A percentile compares a stretch with the other conserved stretches of the same genome.
Conservation (phyloP, 2,888 invertebrate genomes). For the Diaperis boleti region DNA sequence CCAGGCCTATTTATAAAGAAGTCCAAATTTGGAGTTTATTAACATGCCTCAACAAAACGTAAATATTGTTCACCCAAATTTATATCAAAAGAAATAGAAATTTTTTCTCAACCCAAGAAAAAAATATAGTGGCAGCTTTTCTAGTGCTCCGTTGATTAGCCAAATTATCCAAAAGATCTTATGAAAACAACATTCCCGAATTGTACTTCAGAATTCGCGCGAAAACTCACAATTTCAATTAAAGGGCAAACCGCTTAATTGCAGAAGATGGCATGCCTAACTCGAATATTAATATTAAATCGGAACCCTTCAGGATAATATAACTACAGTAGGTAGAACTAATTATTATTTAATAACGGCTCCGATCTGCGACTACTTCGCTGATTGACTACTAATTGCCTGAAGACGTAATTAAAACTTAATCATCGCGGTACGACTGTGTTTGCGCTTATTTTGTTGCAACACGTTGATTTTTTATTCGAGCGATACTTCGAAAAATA, state of each 20-base stretch:
- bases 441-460: constrained; percentile 59
- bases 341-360: constrained; percentile 67
- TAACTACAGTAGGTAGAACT: constrained; percentile 63
- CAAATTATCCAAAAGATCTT: no score
- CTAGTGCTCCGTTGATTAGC: no score
- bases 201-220: no score
- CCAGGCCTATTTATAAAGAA: no score
- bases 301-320: constrained; percentile 59
- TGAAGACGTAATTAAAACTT: constrained; percentile 64
- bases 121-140: no score
- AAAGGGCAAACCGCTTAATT: constrained; percentile 33
- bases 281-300: constrained; percentile 62
- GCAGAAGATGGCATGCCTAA: constrained; percentile 35
- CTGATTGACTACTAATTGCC: constrained; percentile 64
- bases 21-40: no score
- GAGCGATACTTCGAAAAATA: constrained; percentile 22
- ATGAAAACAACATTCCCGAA: no score
- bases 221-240: constrained; percentile 19
- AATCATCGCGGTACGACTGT: constrained; percentile 66
- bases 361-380: constrained; percentile 57
- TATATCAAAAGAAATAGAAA: no score
- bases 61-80: no score
- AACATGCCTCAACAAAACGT: no score
- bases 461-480: constrained; percentile 50
- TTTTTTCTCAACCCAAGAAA: no score